Conservation (phyloP, 2,888 invertebrate genomes). For the Drosophila algonquin region DNA sequence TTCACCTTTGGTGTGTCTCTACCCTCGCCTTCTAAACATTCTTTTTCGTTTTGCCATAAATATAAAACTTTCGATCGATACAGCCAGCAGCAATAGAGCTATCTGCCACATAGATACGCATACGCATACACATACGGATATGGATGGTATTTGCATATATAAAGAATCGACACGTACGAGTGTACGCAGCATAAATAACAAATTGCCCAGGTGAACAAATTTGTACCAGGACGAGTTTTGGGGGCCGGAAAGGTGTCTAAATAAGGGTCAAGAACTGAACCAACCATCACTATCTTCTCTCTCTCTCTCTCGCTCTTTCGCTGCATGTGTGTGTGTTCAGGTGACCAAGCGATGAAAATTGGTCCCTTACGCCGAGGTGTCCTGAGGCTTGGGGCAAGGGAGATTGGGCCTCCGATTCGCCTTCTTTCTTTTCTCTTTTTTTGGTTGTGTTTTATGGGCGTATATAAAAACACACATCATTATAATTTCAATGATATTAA, state of each 20-base stretch:
- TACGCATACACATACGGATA: constrained; percentile 26
- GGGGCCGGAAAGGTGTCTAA: constrained; percentile 18
- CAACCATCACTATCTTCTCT: constrained; percentile 1
- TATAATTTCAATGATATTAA: constrained; percentile 77
- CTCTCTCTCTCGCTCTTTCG: too few species aligned
- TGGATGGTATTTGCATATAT: constrained; percentile 62
- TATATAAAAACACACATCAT: constrained; percentile 73
- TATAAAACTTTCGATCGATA: constrained; percentile 34
- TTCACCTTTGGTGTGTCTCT: too few species aligned
- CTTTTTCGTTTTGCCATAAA: constrained; percentile 12
- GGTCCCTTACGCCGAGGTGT: background rate
- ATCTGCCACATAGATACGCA: constrained; percentile 40
- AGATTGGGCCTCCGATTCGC: constrained; percentile 16
- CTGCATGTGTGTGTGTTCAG: background rate
- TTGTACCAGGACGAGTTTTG: background rate
- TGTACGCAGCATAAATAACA: constrained; percentile 71
- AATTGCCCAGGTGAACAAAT: constrained; percentile 53
- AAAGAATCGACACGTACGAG: constrained; percentile 72
- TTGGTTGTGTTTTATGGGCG: constrained; percentile 50
- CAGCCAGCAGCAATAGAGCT: constrained; percentile 28
- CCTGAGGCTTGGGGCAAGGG: constrained; percentile 4
- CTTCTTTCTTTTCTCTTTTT: constrained; percentile 17
- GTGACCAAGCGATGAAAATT: constrained; percentile 24
- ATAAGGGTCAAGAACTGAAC: constrained; percentile 36
- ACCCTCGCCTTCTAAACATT: too few species aligned